Conservation (phyloP, 1,140 invertebrate species). For the Spodoptera frugiperda region DNA sequence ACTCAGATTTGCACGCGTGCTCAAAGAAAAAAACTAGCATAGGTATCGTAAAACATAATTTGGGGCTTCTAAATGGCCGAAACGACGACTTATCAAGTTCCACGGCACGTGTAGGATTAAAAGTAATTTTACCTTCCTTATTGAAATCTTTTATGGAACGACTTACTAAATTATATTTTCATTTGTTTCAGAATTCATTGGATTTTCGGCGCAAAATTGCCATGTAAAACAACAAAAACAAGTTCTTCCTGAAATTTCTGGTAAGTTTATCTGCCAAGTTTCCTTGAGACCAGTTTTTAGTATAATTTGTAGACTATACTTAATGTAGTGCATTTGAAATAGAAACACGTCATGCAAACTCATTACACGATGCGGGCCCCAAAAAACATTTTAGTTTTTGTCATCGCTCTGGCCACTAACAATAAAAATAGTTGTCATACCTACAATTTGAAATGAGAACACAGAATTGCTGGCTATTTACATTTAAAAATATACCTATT, state of each 20-base stretch:
- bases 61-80: no score
- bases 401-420: slow-evolving; percentile 51
- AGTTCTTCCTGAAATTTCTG: background rate
- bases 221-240: background rate
- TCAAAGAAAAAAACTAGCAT: no score
- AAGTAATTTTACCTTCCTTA: no score
- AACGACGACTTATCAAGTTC: no score
- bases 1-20: no score
- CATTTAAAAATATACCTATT: slow-evolving; percentile 32
- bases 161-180: slow-evolving; percentile 1
- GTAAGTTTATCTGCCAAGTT: slow-evolving; percentile 23
- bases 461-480: slow-evolving; percentile 46
- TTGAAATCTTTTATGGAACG: no score
- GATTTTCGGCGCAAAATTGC: background rate
- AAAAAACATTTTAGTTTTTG: slow-evolving; percentile 56
- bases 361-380: slow-evolving; percentile 56
- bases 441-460: slow-evolving; percentile 52
- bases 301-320: background rate
- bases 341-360: slow-evolving; percentile 49
- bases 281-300: background rate
- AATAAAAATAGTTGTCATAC: slow-evolving; percentile 48
- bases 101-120: no score
- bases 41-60: no score
- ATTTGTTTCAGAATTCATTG: slow-evolving; percentile 46
- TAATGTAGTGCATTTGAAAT: slow-evolving; percentile 34